Base-by-base conservation (phyloP, 2,113 vertebrate genomes). In the Apaloderma vittatum region DNA sequence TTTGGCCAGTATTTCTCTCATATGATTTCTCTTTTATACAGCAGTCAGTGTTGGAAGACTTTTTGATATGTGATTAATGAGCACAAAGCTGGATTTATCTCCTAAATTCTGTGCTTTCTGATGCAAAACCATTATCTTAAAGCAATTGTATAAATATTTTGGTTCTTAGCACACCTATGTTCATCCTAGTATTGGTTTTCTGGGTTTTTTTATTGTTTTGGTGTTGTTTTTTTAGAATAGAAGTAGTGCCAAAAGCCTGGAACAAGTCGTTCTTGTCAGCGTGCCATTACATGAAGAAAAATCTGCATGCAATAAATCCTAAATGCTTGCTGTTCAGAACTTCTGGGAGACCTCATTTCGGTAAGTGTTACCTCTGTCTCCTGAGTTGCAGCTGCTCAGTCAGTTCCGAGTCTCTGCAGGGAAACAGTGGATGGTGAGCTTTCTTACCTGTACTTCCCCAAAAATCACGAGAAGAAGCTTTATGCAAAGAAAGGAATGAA, bases 241-340 rank as follows among this genome's bases (percentile, higher is more conserved):
- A 98, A 78, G 58, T 98, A 13, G 89, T 99, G 79, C 99, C 99
- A 90, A 99, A 99, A 93, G 98, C 98, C 36, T 99, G 99, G 99
- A 98, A 98, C 26, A 98, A 97, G 70, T 98, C 98, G 13, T 99
- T 99, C 93, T 43, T 98, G 20, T 80, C 97, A 62, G 98, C 98
- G 3, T 61, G 49, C 22, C 96, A 90, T 78, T 98, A 90, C n/a
- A 98, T 99, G 59, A 97, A 81, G 57, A 92, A 97, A 32, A 98
- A 98, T 48, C 97, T 99, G 75, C 97, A 99, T n/a, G 83, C 98
- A 8, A 57, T 98, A 86, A 99, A 98, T 95, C 98, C 98, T 68
- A 98, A 5, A 99, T 99, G 98, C 89, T 98, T 73, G 96, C 98
- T 32, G 94, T 99, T 90, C 81, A 98, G 45, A 86, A 97, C 45